Conservation (phyloP, 1,140 invertebrate genomes). For the Lethocerus indicus region DNA sequence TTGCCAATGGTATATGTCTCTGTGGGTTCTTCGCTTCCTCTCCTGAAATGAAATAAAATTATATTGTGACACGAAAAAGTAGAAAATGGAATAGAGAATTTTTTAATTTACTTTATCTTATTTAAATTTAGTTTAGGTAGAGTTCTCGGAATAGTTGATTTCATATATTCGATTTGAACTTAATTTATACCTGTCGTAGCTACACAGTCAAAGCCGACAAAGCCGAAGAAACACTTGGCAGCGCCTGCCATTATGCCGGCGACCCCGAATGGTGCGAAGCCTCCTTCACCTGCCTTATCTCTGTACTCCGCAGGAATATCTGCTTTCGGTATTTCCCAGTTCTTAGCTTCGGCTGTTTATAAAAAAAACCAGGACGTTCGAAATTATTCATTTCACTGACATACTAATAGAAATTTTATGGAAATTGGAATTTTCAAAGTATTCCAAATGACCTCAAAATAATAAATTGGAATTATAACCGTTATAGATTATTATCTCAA, state of each 20-base stretch:
- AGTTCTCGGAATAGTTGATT: background rate
- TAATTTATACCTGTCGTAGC: conserved; percentile 61
- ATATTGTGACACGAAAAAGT: background rate
- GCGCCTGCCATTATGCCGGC: conserved; percentile 62
- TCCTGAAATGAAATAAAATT: conserved; percentile 19
- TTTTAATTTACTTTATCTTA: background rate
- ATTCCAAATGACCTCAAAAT: no score
- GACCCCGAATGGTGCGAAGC: conserved; percentile 70
- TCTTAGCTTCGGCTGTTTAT: conserved; percentile 30
- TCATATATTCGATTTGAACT: background rate
- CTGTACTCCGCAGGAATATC: conserved; percentile 32
- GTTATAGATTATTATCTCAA: no score
- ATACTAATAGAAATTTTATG: no score
- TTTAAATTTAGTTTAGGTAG: background rate
- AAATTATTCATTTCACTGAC: no score
- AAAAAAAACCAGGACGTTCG: no score
- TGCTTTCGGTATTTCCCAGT: conserved; percentile 46
- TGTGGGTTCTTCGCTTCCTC: conserved; percentile 44
- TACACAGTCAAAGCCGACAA: conserved; percentile 72
- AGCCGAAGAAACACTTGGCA: conserved; percentile 80
- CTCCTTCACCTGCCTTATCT: conserved; percentile 45
- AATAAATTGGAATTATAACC: no score
- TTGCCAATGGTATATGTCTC: conserved; percentile 37
- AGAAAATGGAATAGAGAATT: background rate
- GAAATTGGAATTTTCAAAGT: no score